Conservation (phyloP, 1,140 invertebrate species). For the Ceratoteleas bidentatus region DNA sequence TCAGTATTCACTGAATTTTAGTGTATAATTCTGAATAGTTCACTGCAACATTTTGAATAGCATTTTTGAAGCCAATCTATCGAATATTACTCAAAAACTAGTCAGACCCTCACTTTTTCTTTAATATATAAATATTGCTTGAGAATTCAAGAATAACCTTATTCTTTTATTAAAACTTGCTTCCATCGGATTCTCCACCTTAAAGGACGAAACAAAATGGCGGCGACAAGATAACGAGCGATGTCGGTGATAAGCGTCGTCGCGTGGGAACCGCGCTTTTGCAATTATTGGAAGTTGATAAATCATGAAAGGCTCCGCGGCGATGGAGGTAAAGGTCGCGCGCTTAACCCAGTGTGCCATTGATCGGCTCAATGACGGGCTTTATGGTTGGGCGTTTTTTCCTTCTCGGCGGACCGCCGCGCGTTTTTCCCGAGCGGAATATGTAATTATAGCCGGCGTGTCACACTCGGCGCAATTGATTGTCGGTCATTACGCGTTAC, state of each 20-base stretch:
- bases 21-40: no score
- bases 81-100: no score
- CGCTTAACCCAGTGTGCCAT: constrained; percentile 42
- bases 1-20: no score
- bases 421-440: no score
- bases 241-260: constrained; percentile 22
- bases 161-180: no score
- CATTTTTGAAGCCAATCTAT: no score
- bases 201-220: not conserved
- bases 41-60: no score
- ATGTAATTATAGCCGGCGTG: constrained; percentile 27
- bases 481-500: constrained; percentile 23
- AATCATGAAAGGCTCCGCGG: constrained; percentile 11
- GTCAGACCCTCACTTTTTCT: no score
- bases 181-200: no score
- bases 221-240: constrained; percentile 15
- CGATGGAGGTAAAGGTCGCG: constrained; percentile 41
- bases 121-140: no score
- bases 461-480: constrained; percentile 16
- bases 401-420: not conserved
- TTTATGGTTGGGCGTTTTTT: constrained; percentile 21
- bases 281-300: constrained; percentile 31
- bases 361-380: constrained; percentile 27
- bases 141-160: no score
- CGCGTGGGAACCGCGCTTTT: constrained; percentile 27